Conservation (phyloP, 2,113 vertebrate species). For the Heteronetta atricapilla region DNA sequence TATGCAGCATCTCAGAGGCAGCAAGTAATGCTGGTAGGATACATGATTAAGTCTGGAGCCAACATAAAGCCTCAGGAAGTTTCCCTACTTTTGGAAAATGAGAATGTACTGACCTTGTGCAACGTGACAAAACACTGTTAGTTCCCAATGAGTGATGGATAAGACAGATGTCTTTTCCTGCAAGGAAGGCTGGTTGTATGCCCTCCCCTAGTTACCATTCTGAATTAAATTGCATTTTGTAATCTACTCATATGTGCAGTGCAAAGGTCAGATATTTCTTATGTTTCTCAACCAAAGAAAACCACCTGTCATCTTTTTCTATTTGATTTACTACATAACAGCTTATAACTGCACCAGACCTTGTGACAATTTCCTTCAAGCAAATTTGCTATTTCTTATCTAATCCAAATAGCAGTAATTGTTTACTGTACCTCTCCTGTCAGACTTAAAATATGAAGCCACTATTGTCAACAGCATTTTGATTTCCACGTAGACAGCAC, state of each 20-base stretch:
- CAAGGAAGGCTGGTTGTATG: not conserved
- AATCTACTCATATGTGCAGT: slow-evolving; percentile 8
- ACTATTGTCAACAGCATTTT: not conserved
- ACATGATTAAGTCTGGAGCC: not conserved
- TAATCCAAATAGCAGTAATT: slow-evolving; percentile 32
- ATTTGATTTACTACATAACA: slow-evolving; percentile 8
- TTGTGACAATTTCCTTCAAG: slow-evolving; percentile 15
- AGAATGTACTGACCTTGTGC: not conserved
- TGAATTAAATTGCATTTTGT: slow-evolving; percentile 29
- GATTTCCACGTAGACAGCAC: not conserved
- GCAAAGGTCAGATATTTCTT: slow-evolving; percentile 35
- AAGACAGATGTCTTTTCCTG: slow-evolving; percentile 18
- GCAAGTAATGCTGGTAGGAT: not conserved
- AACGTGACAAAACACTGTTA: slow-evolving; percentile 1
- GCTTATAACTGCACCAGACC: not conserved
- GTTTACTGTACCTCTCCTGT: not conserved
- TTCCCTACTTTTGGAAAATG: not conserved
- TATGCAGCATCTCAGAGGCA: not conserved
- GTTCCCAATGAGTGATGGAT: not conserved
- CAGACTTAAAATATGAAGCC: not conserved
- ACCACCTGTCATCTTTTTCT: slow-evolving; percentile 1
- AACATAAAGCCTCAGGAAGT: not conserved
- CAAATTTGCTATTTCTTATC: slow-evolving; percentile 39
- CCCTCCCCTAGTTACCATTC: not conserved
- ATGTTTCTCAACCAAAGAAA: slow-evolving; percentile 18